A percentile compares a stretch with the other conserved stretches of the same genome.
Evolutionary conservation across 2,888 invertebrate genomes (phyloP).

Genomic region (Drosophila cracens): DNA sequence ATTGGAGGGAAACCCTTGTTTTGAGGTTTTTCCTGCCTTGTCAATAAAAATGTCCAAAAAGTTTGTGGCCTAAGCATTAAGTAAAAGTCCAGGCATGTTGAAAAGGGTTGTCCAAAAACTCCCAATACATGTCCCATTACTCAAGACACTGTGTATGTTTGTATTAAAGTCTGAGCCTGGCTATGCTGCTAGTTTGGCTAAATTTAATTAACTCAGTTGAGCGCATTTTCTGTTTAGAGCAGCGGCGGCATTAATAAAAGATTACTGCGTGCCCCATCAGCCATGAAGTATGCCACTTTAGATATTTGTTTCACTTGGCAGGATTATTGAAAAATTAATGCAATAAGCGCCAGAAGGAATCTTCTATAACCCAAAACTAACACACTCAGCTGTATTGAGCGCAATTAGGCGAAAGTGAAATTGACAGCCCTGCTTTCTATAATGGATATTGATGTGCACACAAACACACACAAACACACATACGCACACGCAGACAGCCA

Average conservation of each 20-base stretch:
- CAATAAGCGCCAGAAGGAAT: constrained; percentile 59
- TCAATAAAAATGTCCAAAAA: constrained; percentile 82
- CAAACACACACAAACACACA: constrained; percentile 8
- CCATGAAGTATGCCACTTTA: constrained; percentile 72
- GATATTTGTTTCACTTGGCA: constrained; percentile 65
- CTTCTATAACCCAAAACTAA: constrained; percentile 6
- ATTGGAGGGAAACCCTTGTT: constrained; percentile 55
- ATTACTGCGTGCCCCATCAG: constrained; percentile 64
- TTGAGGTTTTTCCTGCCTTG: constrained; percentile 61
- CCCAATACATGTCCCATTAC: constrained; percentile 16
- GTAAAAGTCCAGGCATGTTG: constrained; percentile 47
- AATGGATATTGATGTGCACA: constrained; percentile 68
- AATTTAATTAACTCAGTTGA: constrained; percentile 81
- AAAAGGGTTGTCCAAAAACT: constrained; percentile 68
- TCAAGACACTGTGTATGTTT: constrained; percentile 1
- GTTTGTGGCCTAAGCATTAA: constrained; percentile 74
- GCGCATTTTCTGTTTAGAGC: constrained; percentile 45
- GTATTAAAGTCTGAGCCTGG: constrained; percentile 22
- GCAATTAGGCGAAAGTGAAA: constrained; percentile 72
- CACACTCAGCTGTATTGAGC: constrained; percentile 34
- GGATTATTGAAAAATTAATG: constrained; percentile 81
- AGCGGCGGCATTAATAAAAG: constrained; percentile 76
- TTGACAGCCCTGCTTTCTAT: constrained; percentile 64
- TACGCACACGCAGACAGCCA: background rate
- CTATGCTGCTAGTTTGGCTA: constrained; percentile 35